Evolutionary conservation across 2,797 vertebrate genomes (phyloP).

Genomic region (Galaxias olidus): DNA sequence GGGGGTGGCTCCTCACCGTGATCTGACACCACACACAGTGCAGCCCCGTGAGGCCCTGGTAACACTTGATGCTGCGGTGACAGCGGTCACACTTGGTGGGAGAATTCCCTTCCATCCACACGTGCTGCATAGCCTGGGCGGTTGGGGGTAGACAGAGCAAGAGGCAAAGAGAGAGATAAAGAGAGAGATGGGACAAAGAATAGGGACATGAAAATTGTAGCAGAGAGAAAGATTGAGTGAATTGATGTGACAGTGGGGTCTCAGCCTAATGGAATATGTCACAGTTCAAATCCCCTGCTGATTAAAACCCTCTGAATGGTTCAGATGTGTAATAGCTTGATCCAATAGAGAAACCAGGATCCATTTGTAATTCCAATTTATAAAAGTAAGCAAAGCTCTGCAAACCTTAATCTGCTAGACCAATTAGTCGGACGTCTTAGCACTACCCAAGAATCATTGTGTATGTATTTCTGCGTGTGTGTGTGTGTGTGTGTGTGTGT

Average conservation of each 20-base stretch:
- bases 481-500: constrained; percentile 3
- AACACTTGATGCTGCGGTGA: constrained; percentile 94
- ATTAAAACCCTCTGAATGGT: too few species aligned
- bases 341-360: too few species aligned
- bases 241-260: too few species aligned
- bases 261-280: too few species aligned
- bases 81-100: constrained; percentile 90
- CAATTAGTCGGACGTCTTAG: too few species aligned
- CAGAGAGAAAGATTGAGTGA: background rate
- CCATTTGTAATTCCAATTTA: too few species aligned
- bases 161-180: background rate
- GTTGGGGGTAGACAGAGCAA: background rate
- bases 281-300: too few species aligned
- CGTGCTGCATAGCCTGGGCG: constrained; percentile 89
- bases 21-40: constrained; percentile 96
- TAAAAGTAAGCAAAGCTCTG: too few species aligned
- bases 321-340: too few species aligned
- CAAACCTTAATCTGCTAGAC: too few species aligned
- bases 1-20: constrained; percentile 78
- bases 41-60: constrained; percentile 90
- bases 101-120: constrained; percentile 95
- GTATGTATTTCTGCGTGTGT: too few species aligned
- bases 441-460: too few species aligned
- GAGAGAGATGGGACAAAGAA: background rate
- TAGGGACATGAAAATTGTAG: background rate